These are phyloP conservation scores for Upupa epops DNA, from an alignment of 2,113 vertebrate species.

Conservation along the genomic window DNA sequence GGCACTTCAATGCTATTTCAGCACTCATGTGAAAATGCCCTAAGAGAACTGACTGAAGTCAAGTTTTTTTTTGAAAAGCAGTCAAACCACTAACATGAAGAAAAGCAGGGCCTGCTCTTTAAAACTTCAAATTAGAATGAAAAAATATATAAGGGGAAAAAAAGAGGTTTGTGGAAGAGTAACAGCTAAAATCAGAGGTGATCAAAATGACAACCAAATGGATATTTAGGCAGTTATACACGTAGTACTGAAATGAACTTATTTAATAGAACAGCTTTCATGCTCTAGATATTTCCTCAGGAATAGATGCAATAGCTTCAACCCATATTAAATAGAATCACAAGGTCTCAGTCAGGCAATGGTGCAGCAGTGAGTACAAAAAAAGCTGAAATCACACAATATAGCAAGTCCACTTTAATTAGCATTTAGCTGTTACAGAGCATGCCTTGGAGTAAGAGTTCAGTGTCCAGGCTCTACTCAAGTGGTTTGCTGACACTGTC, in stretches of 20 bases:
- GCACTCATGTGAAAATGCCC: not conserved
- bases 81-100: not conserved
- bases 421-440: not conserved
- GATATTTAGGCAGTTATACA: conserved; percentile 19
- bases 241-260: conserved; percentile 17
- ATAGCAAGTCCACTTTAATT: not conserved
- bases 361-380: not conserved
- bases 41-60: not conserved
- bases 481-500: not conserved
- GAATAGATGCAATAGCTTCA: conserved; percentile 10
- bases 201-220: conserved; percentile 22
- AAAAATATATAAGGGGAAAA: not conserved
- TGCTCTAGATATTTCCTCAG: conserved; percentile 23
- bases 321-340: not conserved
- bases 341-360: not conserved
- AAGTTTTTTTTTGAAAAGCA: not conserved
- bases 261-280: conserved; percentile 30
- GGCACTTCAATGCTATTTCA: not conserved
- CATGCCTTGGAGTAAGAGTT: not conserved
- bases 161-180: not conserved
- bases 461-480: not conserved
- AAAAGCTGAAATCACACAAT: not conserved
- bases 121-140: not conserved
- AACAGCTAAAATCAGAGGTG: conserved; percentile 13
- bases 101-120: not conserved